Evolutionary conservation across 2,888 invertebrate species (phyloP).

Genomic region (Smittia sp.): DNA sequence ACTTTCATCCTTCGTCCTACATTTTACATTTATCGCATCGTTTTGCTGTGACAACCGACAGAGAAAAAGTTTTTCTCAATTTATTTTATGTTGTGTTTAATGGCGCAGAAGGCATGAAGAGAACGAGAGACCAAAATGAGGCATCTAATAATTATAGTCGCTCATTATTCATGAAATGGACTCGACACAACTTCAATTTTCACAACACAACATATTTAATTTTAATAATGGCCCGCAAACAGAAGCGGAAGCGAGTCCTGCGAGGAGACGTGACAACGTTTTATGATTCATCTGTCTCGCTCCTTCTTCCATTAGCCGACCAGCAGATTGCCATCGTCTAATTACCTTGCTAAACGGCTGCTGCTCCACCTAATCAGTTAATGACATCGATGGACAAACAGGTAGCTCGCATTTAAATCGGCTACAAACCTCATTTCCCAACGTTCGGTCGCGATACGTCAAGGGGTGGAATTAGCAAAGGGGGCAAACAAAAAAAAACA

Average conservation of each 20-base stretch:
- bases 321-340: too few species aligned
- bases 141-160: slow-evolving; percentile 39
- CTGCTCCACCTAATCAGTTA: too few species aligned
- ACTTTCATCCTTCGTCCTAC: neutral
- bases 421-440: neutral
- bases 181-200: slow-evolving; percentile 2
- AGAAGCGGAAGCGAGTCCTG: neutral
- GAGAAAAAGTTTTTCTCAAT: slow-evolving; percentile 11
- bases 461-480: neutral
- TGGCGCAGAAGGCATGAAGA: neutral
- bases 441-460: neutral
- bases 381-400: too few species aligned
- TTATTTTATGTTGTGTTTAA: slow-evolving; percentile 29
- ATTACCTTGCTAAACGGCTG: too few species aligned
- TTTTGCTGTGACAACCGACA: neutral
- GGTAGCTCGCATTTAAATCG: neutral
- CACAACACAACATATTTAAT: neutral
- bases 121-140: slow-evolving; percentile 26
- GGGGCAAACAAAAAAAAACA: slow-evolving; percentile 12
- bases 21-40: slow-evolving; percentile 19
- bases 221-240: neutral
- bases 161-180: slow-evolving; percentile 37
- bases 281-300: too few species aligned
- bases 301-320: too few species aligned
- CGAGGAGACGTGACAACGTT: too few species aligned